Evolutionary conservation across 2,888 invertebrate species (phyloP).

Genomic region (Drosophila macrospina): DNA sequence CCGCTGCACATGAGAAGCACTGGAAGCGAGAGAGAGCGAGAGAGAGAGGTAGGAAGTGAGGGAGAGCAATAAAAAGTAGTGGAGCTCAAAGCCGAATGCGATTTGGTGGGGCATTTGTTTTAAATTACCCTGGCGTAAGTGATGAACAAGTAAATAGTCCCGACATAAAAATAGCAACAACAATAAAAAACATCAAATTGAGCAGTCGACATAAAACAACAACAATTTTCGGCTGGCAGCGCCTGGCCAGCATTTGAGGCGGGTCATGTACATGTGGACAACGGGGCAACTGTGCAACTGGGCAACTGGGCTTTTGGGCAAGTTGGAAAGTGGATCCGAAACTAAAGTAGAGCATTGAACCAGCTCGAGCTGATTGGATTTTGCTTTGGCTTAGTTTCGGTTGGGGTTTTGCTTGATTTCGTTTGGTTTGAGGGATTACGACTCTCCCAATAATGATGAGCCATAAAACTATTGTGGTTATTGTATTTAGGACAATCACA

Average conservation of each 20-base stretch:
- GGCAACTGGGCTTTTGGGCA: conserved; percentile 12
- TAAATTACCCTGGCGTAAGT: conserved; percentile 82
- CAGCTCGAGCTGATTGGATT: conserved; percentile 61
- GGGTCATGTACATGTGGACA: background rate
- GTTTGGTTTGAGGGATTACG: conserved; percentile 26
- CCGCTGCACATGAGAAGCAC: conserved; percentile 57
- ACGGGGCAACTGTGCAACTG: conserved; percentile 14
- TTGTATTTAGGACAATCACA: conserved; percentile 49
- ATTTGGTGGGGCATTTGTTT: conserved; percentile 81
- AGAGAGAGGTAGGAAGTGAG: background rate
- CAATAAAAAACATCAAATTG: conserved; percentile 59
- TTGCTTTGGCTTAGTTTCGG: conserved; percentile 18
- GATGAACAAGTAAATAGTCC: conserved; percentile 72
- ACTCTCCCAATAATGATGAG: conserved; percentile 50
- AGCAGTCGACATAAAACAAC: conserved; percentile 52
- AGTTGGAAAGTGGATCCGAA: conserved; percentile 29
- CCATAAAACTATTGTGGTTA: conserved; percentile 70
- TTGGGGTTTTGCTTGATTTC: background rate
- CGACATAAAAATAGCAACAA: conserved; percentile 44
- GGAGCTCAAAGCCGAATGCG: conserved; percentile 66
- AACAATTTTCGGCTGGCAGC: background rate
- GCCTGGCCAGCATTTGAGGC: background rate
- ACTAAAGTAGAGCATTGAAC: conserved; percentile 62
- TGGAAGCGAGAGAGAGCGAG: background rate
- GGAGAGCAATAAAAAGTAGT: conserved; percentile 67